A percentile compares a stretch with the other conserved stretches of the same genome.
Evolutionary conservation across 23 tunicate genomes (phyloP).

Genomic region (Ascidia mentula): DNA sequence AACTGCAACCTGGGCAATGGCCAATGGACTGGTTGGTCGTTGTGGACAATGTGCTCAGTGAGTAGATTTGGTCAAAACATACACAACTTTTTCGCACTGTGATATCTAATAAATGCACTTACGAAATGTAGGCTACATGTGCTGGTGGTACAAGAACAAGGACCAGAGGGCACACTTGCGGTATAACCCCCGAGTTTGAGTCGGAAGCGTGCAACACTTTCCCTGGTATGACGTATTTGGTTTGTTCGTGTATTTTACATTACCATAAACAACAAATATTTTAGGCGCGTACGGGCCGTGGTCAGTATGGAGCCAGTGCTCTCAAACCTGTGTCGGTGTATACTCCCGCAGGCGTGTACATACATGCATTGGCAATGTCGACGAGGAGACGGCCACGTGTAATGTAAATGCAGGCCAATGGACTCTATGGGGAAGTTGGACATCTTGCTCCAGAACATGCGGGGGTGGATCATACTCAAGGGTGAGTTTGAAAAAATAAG

Average conservation of each 20-base stretch:
- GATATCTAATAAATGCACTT: too few species aligned
- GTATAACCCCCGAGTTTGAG: conserved; percentile 43
- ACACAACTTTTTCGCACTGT: neutral
- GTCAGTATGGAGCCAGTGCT: conserved; percentile 77
- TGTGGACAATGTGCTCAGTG: conserved; percentile 64
- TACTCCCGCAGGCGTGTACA: conserved; percentile 56
- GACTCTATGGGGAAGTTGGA: conserved; percentile 55
- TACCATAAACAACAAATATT: neutral
- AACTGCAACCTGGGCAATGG: conserved; percentile 63
- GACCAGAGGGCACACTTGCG: conserved; percentile 70
- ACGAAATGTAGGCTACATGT: conserved; percentile 73
- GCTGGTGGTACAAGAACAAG: conserved; percentile 73
- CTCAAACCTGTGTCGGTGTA: conserved; percentile 71
- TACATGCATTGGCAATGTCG: conserved; percentile 64
- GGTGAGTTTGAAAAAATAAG: too few species aligned
- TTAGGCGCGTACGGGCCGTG: conserved; percentile 45
- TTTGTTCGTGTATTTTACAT: neutral
- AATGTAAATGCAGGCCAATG: conserved; percentile 64
- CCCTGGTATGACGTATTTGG: conserved; percentile 49
- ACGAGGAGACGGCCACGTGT: conserved; percentile 50
- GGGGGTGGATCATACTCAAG: conserved; percentile 63
- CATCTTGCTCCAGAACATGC: conserved; percentile 58
- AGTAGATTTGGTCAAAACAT: neutral
- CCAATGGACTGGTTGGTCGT: conserved; percentile 42
- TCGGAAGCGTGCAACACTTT: conserved; percentile 64